Base-by-base conservation (phyloP, 1,140 invertebrate species). In the Wiebesia pumilae region DNA sequence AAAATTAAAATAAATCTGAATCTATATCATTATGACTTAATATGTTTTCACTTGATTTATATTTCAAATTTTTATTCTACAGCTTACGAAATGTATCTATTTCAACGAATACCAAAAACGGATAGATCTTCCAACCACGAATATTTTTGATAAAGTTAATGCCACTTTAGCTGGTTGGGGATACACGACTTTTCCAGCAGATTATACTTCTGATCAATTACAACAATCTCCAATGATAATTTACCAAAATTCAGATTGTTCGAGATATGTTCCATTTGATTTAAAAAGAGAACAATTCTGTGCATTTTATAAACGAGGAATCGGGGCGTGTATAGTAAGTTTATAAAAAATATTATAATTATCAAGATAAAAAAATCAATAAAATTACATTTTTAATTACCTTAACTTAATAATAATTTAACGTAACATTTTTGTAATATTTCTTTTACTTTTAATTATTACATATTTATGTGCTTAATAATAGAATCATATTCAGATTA, bases 221-320 rank as follows among this genome's bases (percentile, higher is more conserved):
- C 80, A 81, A 65, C 54, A 81, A n/a, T 9, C 24, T 40, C 16
- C 24, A n/a, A 81, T 81, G 80, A 67, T 27, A 40, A 27, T 81
- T 81, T 62, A 65, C 7, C 27, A 12, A 43, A 65, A n/a, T 43
- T 43, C 58, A 14, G 4, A 47, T 27, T 81, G 80, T 47, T 62
- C 38, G 9, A 19, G 9, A 16, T 43, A 67, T 19, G 54, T 81
- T 3, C 58, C 35, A 10, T 65, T 40, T 19, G 38, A 0, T 30
- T 7, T 81, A 3, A 43, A 81, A 43, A 67, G 30, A 10, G 38
- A 38, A 10, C 80, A 81, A 43, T 38, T 81, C 7, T 81, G 80
- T 43, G 80, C 54, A 14, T 30, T 67, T 67, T 62, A 43, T 19
- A 40, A 14, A 4, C 7, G 3, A 35, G 80, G 80, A 16, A 24